phyloP scores from a whole-genome alignment of 2,888 invertebrate genomes.

The Dromius quadrimaculatus region DNA sequence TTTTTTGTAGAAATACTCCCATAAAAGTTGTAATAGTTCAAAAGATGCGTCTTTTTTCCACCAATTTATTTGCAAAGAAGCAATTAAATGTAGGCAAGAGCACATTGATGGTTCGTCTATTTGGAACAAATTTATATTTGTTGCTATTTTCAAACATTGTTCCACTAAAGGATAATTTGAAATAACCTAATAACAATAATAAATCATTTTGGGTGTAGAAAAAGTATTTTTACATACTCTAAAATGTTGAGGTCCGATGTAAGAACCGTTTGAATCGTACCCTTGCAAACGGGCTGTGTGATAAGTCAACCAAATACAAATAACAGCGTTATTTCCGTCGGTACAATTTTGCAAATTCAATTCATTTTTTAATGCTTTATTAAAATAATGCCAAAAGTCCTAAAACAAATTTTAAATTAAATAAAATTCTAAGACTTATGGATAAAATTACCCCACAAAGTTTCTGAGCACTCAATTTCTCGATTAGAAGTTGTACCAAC shows the following conservation, averaged over 20 bases:
- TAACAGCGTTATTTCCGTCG: conserved; percentile 19
- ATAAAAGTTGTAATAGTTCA: conserved; percentile 62
- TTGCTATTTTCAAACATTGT: conserved; percentile 58
- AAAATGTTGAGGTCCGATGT: conserved; percentile 21
- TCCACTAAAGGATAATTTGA: conserved; percentile 60
- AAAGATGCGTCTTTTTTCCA: conserved; percentile 62
- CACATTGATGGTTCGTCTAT: conserved; percentile 56
- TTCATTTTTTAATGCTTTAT: conserved; percentile 6
- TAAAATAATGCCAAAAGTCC: conserved; percentile 48
- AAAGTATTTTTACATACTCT: conserved; percentile 19
- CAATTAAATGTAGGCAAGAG: conserved; percentile 58
- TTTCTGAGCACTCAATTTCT: neutral
- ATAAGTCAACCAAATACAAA: conserved; percentile 35
- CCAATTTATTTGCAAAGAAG: conserved; percentile 59
- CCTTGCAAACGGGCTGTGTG: conserved; percentile 38
- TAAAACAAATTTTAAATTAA: neutral
- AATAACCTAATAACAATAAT: conserved; percentile 22
- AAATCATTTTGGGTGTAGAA: neutral
- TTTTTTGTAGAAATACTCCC: conserved; percentile 64
- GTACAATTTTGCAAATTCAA: conserved; percentile 11
- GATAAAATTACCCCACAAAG: conserved; percentile 28
- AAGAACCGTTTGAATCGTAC: conserved; percentile 13
- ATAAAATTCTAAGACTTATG: neutral
- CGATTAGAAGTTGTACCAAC: conserved; percentile 32
- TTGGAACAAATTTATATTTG: conserved; percentile 52